Base-by-base conservation (phyloP, 2,113 vertebrate genomes). In the Calcarius ornatus region DNA sequence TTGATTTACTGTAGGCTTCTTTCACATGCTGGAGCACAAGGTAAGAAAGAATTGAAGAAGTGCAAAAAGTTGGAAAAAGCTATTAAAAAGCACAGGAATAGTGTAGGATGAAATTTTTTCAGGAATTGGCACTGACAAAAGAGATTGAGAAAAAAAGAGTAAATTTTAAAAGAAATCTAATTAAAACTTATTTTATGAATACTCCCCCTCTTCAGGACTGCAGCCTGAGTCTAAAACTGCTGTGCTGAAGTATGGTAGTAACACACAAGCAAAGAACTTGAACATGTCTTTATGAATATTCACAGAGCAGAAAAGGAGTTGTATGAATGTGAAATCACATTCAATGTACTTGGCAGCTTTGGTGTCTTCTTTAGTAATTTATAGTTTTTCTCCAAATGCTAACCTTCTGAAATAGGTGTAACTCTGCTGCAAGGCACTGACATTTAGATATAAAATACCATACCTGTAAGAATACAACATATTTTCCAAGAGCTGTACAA, bases 61-160 rank as follows among this genome's bases (percentile, higher is more conserved):
- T 6, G 13, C 24, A 86, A 45, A 57, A 54, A 43, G 4, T n/a
- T 50, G 24, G 11, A 15, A 48, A 47, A 77, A 86, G 14, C 10
- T 45, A 88, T 91, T 66, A 5, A 76, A 73, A 79, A 53, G 1
- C 30, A 54, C 5, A 38, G 15, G 70, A 64, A 15, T 28, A 3
- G 1, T 40, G 31, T 2, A 10, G n/a, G 24, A 68, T 0, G 0
- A 59, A 11, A 0, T 68, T 70, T 73, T 89, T 50, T 42, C 43
- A 68, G 45, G 22, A n/a, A 72, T 11, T 66, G 35, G 48, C 19
- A 56, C 21, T 81, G 51, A 70, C 19, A 42, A 5, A 60, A 64
- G 18, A 1, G 15, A 71, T 35, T n/a, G 23, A 86, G 30, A 56
- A 78, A 75, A 56, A 78, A 79, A 78, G 5, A n/a, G 15, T 53